These are phyloP conservation scores for Thumatha senex DNA, from an alignment of 2,888 invertebrate genomes.

Conservation along the genomic window DNA sequence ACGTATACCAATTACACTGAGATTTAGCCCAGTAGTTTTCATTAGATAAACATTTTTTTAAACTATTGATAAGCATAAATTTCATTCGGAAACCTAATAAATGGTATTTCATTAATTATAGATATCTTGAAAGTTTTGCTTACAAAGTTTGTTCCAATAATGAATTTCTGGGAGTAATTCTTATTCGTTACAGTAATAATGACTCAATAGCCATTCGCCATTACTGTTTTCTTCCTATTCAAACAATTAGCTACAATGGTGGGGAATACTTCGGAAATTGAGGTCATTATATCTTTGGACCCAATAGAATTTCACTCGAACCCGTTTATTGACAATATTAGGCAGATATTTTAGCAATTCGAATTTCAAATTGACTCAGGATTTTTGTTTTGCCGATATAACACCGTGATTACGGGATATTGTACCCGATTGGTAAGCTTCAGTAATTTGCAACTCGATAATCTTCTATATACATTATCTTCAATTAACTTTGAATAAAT, in stretches of 20 bases:
- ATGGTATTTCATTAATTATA: too few relatives aligned
- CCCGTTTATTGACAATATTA: neutral
- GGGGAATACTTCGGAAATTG: slow-evolving; percentile 25
- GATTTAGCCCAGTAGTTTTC: too few relatives aligned
- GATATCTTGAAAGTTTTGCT: slow-evolving; percentile 5
- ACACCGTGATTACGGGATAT: neutral
- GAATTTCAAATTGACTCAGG: neutral
- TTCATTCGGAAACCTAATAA: too few relatives aligned
- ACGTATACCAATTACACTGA: too few relatives aligned
- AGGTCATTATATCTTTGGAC: slow-evolving; percentile 17
- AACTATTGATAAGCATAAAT: too few relatives aligned
- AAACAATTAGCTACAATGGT: slow-evolving; percentile 48
- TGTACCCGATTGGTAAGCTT: too few relatives aligned
- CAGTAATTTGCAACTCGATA: too few relatives aligned
- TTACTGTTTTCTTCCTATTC: slow-evolving; percentile 39
- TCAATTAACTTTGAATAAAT: too few relatives aligned
- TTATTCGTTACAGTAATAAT: slow-evolving; percentile 57
- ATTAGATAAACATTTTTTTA: too few relatives aligned
- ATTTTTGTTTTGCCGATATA: neutral
- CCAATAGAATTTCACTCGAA: slow-evolving; percentile 6
- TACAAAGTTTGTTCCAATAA: slow-evolving; percentile 22
- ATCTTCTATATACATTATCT: too few relatives aligned
- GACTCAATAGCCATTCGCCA: slow-evolving; percentile 33
- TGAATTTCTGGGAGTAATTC: slow-evolving; percentile 39
- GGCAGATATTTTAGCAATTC: neutral